These are phyloP conservation scores for Yponomeuta malinellus DNA, from an alignment of 2,888 invertebrate genomes.

Conservation along the genomic window DNA sequence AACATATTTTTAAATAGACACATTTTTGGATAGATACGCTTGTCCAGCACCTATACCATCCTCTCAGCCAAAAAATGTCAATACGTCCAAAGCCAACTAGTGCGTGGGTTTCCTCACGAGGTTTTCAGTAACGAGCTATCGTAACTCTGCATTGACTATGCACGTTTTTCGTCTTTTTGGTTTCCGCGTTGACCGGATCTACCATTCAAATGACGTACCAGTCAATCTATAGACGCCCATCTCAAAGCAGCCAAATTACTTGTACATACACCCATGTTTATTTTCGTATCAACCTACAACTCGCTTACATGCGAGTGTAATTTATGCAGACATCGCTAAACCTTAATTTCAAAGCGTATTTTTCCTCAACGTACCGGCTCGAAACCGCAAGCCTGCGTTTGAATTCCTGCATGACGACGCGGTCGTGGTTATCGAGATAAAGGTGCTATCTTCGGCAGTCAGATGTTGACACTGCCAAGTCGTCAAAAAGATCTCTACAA, in stretches of 20 bases:
- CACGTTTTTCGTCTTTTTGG: background rate
- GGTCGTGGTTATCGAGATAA: background rate
- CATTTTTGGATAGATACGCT: too few relatives aligned
- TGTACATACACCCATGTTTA: background rate
- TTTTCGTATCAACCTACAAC: background rate
- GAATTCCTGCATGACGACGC: background rate
- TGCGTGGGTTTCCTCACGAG: too few relatives aligned
- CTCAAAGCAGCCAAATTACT: background rate
- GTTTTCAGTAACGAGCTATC: too few relatives aligned
- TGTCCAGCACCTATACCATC: too few relatives aligned
- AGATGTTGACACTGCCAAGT: background rate
- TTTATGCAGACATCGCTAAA: background rate
- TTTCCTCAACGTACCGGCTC: background rate
- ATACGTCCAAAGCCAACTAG: too few relatives aligned
- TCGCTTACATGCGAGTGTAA: background rate
- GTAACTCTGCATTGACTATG: too few relatives aligned
- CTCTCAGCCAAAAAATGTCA: too few relatives aligned
- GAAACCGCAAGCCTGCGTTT: slow-evolving; percentile 1
- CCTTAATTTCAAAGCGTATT: background rate
- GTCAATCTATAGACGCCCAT: background rate
- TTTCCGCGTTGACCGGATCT: background rate
- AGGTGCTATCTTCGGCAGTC: background rate
- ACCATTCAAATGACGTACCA: background rate
- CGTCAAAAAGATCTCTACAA: too few relatives aligned
- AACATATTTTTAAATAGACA: too few relatives aligned